Conservation (phyloP, 1,140 invertebrate genomes). For the Drosophila kepulauana region DNA sequence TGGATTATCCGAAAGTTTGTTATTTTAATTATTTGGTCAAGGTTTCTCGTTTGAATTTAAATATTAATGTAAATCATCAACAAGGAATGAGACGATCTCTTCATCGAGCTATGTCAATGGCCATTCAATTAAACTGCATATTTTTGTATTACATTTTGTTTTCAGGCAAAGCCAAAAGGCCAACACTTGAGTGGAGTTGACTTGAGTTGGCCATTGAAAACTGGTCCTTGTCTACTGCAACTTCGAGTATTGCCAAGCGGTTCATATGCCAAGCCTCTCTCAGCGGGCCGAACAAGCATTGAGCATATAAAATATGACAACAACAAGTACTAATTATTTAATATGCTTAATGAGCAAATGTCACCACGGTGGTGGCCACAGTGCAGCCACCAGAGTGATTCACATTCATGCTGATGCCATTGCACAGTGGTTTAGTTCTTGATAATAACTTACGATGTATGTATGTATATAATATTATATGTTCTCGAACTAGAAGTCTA, state of each 20-base stretch:
- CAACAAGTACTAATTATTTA: conserved; percentile 80
- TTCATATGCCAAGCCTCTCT: conserved; percentile 60
- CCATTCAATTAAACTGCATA: conserved; percentile 62
- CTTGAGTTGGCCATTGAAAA: conserved; percentile 47
- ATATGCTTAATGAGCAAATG: conserved; percentile 80
- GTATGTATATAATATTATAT: too few species aligned
- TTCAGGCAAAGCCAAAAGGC: conserved; percentile 45
- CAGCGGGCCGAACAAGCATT: conserved; percentile 64
- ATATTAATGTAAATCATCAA: neutral
- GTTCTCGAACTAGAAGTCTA: neutral
- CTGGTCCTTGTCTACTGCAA: conserved; percentile 55
- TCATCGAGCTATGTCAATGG: conserved; percentile 38
- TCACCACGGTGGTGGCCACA: conserved; percentile 67
- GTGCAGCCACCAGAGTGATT: conserved; percentile 44
- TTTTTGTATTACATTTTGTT: conserved; percentile 14
- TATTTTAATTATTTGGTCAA: too few species aligned
- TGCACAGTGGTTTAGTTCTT: conserved; percentile 44
- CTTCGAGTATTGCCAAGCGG: conserved; percentile 16
- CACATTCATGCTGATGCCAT: conserved; percentile 19
- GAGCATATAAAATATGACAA: conserved; percentile 77
- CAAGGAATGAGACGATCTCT: neutral
- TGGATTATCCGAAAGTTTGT: too few species aligned
- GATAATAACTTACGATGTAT: neutral
- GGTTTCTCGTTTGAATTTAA: neutral
- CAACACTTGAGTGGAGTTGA: conserved; percentile 35